These are phyloP conservation scores for Luidia sarsii DNA, from an alignment of 53 echinoderm and acorn worm species.

Conservation along the genomic window DNA sequence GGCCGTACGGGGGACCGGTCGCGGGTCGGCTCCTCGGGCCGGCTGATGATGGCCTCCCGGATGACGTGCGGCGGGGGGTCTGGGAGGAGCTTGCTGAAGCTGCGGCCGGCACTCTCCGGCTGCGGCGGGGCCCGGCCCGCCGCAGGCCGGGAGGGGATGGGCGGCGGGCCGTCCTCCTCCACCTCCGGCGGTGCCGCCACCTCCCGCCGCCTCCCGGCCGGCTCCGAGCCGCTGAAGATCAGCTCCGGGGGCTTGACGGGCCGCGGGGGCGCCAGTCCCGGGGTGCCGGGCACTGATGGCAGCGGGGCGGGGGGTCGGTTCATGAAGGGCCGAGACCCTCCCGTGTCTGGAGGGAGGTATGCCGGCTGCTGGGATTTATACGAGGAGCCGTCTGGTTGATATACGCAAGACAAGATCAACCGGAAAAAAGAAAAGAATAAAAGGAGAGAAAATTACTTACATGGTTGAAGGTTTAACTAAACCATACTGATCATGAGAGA, in stretches of 20 bases:
- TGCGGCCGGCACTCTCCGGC: constrained; percentile 1
- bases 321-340: not conserved
- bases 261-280: constrained; percentile 27
- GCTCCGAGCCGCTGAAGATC: not conserved
- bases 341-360: not conserved
- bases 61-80: constrained; percentile 12
- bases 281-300: not conserved
- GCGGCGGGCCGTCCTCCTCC: constrained; percentile 11
- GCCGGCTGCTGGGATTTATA: not conserved
- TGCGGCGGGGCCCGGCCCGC: constrained; percentile 3
- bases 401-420: too few relatives aligned
- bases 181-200: too few relatives aligned
- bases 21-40: not conserved
- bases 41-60: not conserved
- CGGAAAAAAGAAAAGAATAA: not conserved
- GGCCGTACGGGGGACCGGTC: not conserved
- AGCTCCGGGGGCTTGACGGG: constrained; percentile 34
- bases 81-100: constrained; percentile 26
- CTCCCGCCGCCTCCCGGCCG: too few relatives aligned
- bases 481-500: too few relatives aligned
- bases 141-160: constrained; percentile 27
- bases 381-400: not conserved
- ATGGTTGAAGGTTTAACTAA: too few relatives aligned
- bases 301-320: constrained; percentile 42
- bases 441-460: not conserved